Conservation (phyloP, 1,140 invertebrate genomes). For the Galleria mellonella region DNA sequence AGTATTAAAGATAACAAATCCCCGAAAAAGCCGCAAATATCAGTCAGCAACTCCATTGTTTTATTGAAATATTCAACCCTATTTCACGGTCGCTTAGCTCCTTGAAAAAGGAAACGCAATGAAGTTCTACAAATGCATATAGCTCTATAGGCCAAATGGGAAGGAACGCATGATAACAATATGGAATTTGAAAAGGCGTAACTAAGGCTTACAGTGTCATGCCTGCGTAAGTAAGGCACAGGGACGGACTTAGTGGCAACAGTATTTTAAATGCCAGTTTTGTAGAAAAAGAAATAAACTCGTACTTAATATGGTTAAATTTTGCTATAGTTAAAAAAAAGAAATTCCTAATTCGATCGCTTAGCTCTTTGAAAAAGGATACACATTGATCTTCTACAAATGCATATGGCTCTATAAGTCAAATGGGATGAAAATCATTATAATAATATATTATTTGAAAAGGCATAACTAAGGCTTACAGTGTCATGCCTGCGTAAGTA, state of each 20-base stretch:
- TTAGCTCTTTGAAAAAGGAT: neutral
- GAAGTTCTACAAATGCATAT: too few relatives aligned
- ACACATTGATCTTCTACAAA: too few relatives aligned
- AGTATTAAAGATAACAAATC: too few relatives aligned
- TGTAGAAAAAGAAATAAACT: too few relatives aligned
- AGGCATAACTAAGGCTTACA: slow-evolving; percentile 19
- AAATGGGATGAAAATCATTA: slow-evolving; percentile 13
- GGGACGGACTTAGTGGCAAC: neutral
- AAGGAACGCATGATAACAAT: slow-evolving; percentile 20
- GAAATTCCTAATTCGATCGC: too few relatives aligned
- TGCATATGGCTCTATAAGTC: too few relatives aligned
- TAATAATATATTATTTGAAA: slow-evolving; percentile 15
- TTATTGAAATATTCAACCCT: neutral
- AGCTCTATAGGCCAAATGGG: neutral
- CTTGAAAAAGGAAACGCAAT: neutral
- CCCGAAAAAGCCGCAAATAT: neutral
- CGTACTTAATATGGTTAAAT: too few relatives aligned
- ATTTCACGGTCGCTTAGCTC: neutral
- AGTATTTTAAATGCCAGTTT: too few relatives aligned
- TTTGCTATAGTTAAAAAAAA: too few relatives aligned
- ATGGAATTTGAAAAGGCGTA: slow-evolving; percentile 10
- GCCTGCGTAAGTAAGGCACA: slow-evolving; percentile 32
- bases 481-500: slow-evolving; percentile 36
- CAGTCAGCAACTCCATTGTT: neutral
- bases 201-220: slow-evolving; percentile 27